Evolutionary conservation across 2,113 vertebrate genomes (phyloP).

Genomic region (Apteryx owenii): DNA sequence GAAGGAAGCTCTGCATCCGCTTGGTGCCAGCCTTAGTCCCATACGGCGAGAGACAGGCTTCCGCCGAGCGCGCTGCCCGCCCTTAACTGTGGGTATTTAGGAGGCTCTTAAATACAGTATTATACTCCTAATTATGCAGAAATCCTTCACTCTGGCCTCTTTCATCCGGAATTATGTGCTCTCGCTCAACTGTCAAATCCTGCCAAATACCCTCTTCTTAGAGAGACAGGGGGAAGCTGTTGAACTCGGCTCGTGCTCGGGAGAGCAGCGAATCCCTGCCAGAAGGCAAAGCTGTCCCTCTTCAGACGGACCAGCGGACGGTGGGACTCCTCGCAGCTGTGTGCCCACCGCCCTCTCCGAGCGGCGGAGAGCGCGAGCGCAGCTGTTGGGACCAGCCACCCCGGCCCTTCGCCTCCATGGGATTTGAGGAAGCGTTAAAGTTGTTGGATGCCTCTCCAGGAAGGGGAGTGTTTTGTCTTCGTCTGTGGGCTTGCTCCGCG

Average conservation of each 20-base stretch:
- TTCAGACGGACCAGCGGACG: not conserved
- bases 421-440: not conserved
- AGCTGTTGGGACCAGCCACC: not conserved
- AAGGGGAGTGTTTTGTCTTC: not conserved
- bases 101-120: conserved; percentile 17
- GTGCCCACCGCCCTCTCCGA: not conserved
- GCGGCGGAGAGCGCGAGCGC: accelerated
- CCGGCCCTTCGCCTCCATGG: not conserved
- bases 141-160: conserved; percentile 16
- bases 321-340: not conserved
- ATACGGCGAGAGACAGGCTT: not conserved
- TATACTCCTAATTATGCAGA: conserved; percentile 49
- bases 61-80: accelerated
- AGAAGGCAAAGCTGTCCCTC: not conserved
- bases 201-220: conserved; percentile 12
- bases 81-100: conserved; percentile 11
- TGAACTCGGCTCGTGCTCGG: not conserved
- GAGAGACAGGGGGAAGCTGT: not conserved
- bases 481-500: not conserved
- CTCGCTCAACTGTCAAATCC: not conserved
- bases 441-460: not conserved
- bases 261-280: not conserved
- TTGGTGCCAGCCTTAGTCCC: not conserved
- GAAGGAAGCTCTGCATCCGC: not conserved
- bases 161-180: conserved; percentile 44